A percentile compares a stretch with the other conserved stretches of the same genome.
These are phyloP conservation scores for Pangasius sanitwongsei DNA, from an alignment of 2,797 vertebrate species.

Conservation along the genomic window DNA sequence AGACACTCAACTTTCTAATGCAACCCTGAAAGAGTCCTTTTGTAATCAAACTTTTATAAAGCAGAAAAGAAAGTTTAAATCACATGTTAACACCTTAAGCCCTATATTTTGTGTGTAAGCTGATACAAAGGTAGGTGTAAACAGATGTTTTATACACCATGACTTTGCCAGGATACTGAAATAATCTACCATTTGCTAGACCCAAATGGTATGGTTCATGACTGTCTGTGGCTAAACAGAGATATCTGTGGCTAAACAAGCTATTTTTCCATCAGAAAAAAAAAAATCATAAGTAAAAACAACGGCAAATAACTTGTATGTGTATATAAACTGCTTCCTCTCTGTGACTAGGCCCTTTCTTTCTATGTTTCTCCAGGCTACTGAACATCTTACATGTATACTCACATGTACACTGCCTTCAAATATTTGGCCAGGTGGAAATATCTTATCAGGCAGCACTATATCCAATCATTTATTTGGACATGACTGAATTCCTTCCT, in stretches of 20 bases:
- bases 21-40: conserved; percentile 4
- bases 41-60: not conserved
- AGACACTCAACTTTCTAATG: conserved; percentile 29
- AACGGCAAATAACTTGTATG: too few relatives aligned
- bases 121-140: not conserved
- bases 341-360: not conserved
- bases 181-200: not conserved
- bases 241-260: not conserved
- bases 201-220: not conserved
- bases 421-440: not conserved
- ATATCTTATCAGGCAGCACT: conserved; percentile 15
- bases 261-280: not conserved
- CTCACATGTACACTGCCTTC: not conserved
- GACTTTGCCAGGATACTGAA: not conserved
- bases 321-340: not conserved
- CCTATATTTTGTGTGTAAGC: not conserved
- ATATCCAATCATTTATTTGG: conserved; percentile 19
- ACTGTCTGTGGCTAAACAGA: too few relatives aligned
- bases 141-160: not conserved
- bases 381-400: not conserved
- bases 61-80: not conserved
- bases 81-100: not conserved
- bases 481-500: conserved; percentile 26
- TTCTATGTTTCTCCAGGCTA: not conserved
- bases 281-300: not conserved